Evolutionary conservation across 2,113 vertebrate genomes (phyloP).

Genomic region (Genyomyrus donnyi): DNA sequence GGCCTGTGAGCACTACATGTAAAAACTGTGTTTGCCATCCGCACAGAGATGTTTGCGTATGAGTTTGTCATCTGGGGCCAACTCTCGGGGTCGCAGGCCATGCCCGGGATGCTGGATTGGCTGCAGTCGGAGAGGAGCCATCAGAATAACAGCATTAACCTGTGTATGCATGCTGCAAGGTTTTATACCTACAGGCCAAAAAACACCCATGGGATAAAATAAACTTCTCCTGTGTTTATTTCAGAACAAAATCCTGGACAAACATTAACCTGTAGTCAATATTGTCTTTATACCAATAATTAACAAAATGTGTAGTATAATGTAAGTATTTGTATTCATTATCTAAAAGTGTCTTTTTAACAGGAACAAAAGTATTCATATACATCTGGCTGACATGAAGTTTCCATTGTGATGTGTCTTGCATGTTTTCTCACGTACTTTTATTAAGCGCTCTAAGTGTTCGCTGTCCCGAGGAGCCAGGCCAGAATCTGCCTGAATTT

Average conservation of each 20-base stretch:
- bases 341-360: background rate
- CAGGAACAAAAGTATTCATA: background rate
- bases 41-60: background rate
- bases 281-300: background rate
- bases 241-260: background rate
- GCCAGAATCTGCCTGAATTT: conserved; percentile 63
- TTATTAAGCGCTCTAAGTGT: conserved; percentile 92
- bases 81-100: background rate
- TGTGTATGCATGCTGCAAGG: background rate
- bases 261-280: background rate
- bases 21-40: background rate
- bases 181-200: background rate
- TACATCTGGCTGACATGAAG: background rate
- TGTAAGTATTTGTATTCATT: background rate
- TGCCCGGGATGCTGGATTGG: background rate
- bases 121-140: background rate
- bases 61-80: background rate
- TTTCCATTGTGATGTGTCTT: background rate
- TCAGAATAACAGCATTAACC: background rate
- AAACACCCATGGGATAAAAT: background rate
- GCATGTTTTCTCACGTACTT: conserved; percentile 48
- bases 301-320: background rate
- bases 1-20: background rate
- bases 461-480: conserved; percentile 62
- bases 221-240: background rate